A percentile compares a stretch with the other conserved stretches of the same genome.
These are phyloP conservation scores for Pangasianodon hypophthalmus DNA, from an alignment of 2,113 vertebrate genomes.

Conservation along the genomic window DNA sequence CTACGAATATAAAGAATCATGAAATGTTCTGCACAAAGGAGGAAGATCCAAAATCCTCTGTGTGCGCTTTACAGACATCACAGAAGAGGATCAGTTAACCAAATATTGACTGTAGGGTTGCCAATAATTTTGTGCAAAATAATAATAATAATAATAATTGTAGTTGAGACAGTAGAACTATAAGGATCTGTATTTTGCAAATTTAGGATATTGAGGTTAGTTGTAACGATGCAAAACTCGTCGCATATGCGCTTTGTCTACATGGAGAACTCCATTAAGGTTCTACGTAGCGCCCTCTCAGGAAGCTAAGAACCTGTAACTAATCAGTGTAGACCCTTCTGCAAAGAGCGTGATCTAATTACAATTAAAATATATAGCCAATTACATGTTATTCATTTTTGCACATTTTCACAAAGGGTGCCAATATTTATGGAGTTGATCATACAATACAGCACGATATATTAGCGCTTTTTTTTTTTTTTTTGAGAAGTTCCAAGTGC, in stretches of 20 bases:
- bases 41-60: background rate
- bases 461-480: too few relatives aligned
- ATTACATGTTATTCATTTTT: background rate
- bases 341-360: background rate
- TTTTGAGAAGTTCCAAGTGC: background rate
- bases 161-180: background rate
- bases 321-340: too few relatives aligned
- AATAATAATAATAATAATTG: background rate
- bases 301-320: too few relatives aligned
- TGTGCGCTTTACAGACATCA: too few relatives aligned
- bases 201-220: too few relatives aligned
- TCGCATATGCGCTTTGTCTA: too few relatives aligned
- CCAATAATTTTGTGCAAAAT: background rate
- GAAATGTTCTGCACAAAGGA: background rate
- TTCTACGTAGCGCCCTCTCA: too few relatives aligned
- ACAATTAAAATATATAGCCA: too few relatives aligned
- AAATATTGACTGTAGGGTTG: background rate
- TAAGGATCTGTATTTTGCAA: background rate
- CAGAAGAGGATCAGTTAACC: background rate
- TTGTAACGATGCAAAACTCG: too few relatives aligned
- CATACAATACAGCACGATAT: too few relatives aligned
- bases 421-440: background rate
- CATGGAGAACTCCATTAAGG: too few relatives aligned
- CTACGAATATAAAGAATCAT: background rate
- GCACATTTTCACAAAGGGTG: background rate